Evolutionary conservation across 2,888 invertebrate species (phyloP), one percentile per base, ranked within the genome.

Genomic region (Craniophora ligustri): DNA sequence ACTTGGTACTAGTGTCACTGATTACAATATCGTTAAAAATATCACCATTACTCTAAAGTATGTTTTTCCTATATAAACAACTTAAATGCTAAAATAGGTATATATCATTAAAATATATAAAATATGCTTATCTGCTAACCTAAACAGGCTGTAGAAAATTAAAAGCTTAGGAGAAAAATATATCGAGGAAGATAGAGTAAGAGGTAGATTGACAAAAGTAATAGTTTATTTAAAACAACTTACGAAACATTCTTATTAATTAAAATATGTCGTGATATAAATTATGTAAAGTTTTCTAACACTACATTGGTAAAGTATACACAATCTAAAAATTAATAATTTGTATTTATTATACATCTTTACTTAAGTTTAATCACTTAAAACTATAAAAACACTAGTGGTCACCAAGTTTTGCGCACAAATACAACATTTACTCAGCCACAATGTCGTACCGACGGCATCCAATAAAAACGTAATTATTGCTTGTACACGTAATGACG

Each of bases 401-500:
- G 46, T 31, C 44, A 68, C 84, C 87, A 89, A 87, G 88, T 85
- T 87, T 86, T 87, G 87, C 89, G 69, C 91, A 92, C 91, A 88
- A 60, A 82, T 84, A 92, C 92, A 91, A 92, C 91, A 92, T 81
- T 89, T 75, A 92, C 46, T 81, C 85, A 85, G 89, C 88, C 91
- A 85, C 66, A 72, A 56, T 82, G 83, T 87, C 88, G 64, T 78
- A 63, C 73, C 78, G 84, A 89, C 88, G 86, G 89, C 91, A 72
- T 84, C 68, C 79, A 65, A 87, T 91, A 90, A 89, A 91, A 91
- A 87, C 82, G 78, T 90, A 87, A 23, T 92, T 93, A 93, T 93
- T 93, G 93, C 93, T 93, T 92, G 86, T 93, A 92, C 92, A 93
- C 93, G 93, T 93, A 92, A 89, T 91, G 82, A 87, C 86, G 58